Percentiles rank a stretch among this genome's conserved stretches.
Conservation (phyloP, 2,113 vertebrate genomes). For the Neodontobutis hainanensis region DNA sequence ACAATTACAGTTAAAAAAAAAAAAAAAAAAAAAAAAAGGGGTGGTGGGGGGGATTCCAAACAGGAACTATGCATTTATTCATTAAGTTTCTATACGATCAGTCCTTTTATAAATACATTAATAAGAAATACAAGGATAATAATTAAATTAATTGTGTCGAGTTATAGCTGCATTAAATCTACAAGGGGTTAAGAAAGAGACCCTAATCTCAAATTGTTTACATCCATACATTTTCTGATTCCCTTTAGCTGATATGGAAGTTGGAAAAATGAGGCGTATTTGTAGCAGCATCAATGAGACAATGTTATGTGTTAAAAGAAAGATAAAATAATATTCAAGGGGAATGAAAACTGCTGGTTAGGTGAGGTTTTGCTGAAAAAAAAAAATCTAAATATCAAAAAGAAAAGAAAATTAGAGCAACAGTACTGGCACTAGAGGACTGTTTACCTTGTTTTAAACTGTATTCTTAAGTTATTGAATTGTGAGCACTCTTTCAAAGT, state of each 20-base stretch:
- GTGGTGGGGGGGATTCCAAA: too few species aligned
- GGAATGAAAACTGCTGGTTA: too few species aligned
- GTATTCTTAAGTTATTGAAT: not conserved
- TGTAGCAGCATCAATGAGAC: slow-evolving; percentile 17
- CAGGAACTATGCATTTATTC: too few species aligned
- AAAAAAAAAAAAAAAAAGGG: too few species aligned
- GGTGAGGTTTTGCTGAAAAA: slow-evolving; percentile 1
- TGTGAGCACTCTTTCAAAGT: slow-evolving; percentile 18
- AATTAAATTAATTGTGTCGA: too few species aligned
- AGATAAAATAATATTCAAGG: too few species aligned
- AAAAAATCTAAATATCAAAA: slow-evolving; percentile 4
- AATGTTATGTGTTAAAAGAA: not conserved
- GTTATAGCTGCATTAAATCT: too few species aligned
- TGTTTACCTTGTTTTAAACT: slow-evolving; percentile 8
- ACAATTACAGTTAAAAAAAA: too few species aligned
- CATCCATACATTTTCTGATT: not conserved
- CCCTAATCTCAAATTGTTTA: not conserved
- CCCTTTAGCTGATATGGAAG: slow-evolving; percentile 18
- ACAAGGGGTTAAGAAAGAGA: too few species aligned
- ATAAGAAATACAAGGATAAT: too few species aligned
- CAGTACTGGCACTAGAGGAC: slow-evolving; percentile 9
- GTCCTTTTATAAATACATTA: too few species aligned
- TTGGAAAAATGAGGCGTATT: slow-evolving; percentile 16
- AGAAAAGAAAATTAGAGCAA: slow-evolving; percentile 17
- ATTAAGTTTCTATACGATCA: too few species aligned